Percentiles rank a stretch among this genome's conserved stretches.
Evolutionary conservation across 37 sponge, comb jelly and placozoan species (phyloP).

Genomic region (Spongilla lacustris): DNA sequence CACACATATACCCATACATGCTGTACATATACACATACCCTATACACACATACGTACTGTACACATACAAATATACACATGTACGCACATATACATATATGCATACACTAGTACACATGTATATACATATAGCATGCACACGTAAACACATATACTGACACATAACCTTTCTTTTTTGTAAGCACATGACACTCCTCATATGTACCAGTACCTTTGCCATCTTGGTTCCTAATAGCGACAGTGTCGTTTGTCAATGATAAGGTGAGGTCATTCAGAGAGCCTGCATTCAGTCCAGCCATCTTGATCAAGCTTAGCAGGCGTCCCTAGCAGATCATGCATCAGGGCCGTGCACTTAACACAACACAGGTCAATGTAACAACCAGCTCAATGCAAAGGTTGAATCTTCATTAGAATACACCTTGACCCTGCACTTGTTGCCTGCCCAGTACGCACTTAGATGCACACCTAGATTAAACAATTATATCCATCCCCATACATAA

Average conservation of each 20-base stretch:
- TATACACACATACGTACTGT: too few relatives aligned
- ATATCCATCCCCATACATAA: background rate
- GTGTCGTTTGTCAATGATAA: slow-evolving; percentile 80
- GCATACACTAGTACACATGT: background rate
- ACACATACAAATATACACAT: slow-evolving; percentile 8
- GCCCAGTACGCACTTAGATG: too few relatives aligned
- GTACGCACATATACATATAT: background rate
- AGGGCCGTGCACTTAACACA: background rate
- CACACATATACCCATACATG: background rate
- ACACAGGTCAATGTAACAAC: too few relatives aligned
- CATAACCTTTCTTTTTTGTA: too few relatives aligned
- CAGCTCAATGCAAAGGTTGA: too few relatives aligned
- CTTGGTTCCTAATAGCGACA: slow-evolving; percentile 76
- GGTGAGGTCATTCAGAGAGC: slow-evolving; percentile 64
- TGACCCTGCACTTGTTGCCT: too few relatives aligned
- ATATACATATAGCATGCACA: too few relatives aligned
- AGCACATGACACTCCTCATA: background rate
- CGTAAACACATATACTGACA: background rate
- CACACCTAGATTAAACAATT: too few relatives aligned
- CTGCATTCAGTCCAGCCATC: slow-evolving; percentile 44
- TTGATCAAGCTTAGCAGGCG: slow-evolving; percentile 77
- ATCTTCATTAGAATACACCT: too few relatives aligned
- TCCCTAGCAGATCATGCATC: slow-evolving; percentile 51
- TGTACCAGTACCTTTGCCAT: slow-evolving; percentile 73
- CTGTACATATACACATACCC: too few relatives aligned